Base-by-base conservation (phyloP, 2,888 invertebrate genomes). In the Heliconius charithonia region DNA sequence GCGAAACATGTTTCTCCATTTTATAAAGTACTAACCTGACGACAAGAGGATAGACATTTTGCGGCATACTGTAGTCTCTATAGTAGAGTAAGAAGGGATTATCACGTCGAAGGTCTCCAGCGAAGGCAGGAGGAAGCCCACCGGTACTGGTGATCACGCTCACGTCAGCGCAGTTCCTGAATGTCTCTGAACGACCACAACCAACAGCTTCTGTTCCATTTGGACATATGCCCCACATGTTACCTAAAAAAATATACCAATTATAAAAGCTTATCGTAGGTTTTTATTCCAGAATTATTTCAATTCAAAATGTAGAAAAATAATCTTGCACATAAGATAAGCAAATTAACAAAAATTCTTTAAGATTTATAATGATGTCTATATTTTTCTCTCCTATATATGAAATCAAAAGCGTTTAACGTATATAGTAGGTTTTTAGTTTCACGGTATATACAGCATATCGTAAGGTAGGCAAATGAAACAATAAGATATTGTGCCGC, bases 101-200 rank as follows among this genome's bases (percentile, higher is more conserved):
- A 87, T 95, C 95, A 65, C 92, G 90, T 66, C 91, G 85, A 81
- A 96, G 95, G 84, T 95, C 93, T 9, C 94, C 95, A 4, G 96
- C 96, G 88, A 97, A 97, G 82, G 96, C 93, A 19, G 97, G 97
- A 0, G 97, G 95, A 4, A 97, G 96, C 76, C 97, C 97, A 6
- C 97, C 97, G 4, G 97, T 97, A 89, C 97, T 98, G 51, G 97
- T 97, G 12, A 97, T 94, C 83, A 98, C 97, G 77, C 96, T 96
- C 79, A 98, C 96, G 89, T 98, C 98, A 0, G 98, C 98, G 88
- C 98, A 98, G 89, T 98, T 98, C 80, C 98, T 95, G 92, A 98
- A 98, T 0, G 98, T 98, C 92, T 98, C 98, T 13, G 98, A 97
- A 82, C 96, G 96, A n/a, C 98, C 98, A 87, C 98, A 98, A 2